Conservation (phyloP, 2,113 vertebrate species). For the Alexandromys fortis region DNA sequence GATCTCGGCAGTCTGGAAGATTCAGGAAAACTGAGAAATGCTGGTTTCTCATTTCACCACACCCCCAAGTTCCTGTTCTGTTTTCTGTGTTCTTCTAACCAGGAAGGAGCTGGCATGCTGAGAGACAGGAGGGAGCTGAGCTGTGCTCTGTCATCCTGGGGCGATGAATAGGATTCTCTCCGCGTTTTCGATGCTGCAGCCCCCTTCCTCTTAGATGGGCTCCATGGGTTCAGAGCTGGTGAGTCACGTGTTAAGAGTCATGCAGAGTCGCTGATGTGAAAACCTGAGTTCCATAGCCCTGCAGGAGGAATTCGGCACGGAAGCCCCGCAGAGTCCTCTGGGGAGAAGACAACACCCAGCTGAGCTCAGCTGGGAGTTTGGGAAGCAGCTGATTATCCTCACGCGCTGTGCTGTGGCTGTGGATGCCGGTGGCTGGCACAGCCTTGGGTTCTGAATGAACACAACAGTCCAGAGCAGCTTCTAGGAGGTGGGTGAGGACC, state of each 20-base stretch:
- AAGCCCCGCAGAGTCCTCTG: neutral
- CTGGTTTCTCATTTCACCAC: neutral
- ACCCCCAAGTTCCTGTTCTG: neutral
- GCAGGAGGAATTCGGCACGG: neutral
- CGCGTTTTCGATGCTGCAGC: neutral
- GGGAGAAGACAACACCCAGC: neutral
- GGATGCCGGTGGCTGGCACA: neutral
- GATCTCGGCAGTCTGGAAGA: neutral
- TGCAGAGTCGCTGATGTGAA: neutral
- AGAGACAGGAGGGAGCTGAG: neutral
- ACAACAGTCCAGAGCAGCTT: neutral
- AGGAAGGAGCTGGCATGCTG: neutral
- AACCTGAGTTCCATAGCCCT: neutral
- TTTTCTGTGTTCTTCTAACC: neutral
- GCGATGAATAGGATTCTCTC: slow-evolving; percentile 48
- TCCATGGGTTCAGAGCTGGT: neutral
- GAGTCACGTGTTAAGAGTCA: neutral
- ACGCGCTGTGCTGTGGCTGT: no score
- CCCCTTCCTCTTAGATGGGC: neutral
- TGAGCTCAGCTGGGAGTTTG: neutral
- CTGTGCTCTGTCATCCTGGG: neutral
- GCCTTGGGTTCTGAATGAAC: neutral
- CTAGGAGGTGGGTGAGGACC: neutral
- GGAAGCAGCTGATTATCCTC: neutral
- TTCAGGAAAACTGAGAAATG: neutral